These are phyloP conservation scores for Polyommatus iphigenia DNA, from an alignment of 2,888 invertebrate genomes.

Conservation along the genomic window DNA sequence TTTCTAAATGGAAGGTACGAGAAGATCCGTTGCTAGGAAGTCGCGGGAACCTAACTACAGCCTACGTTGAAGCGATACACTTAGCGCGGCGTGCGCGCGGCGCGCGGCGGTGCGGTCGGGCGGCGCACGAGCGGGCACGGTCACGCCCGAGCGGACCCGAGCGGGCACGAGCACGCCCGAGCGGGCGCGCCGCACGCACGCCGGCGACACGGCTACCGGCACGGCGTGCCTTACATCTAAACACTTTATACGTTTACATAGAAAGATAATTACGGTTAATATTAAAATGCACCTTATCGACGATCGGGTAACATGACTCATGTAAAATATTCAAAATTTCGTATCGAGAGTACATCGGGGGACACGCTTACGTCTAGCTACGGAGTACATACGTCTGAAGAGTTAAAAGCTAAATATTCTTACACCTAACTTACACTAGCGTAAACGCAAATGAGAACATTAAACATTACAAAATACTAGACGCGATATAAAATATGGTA, in stretches of 20 bases:
- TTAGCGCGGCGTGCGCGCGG: constrained; percentile 66
- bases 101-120: background rate
- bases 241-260: constrained; percentile 63
- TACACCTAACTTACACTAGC: constrained; percentile 66
- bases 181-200: constrained; percentile 1
- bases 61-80: constrained; percentile 73
- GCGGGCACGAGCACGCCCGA: background rate
- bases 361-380: constrained; percentile 58
- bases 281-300: constrained; percentile 70
- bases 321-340: constrained; percentile 62
- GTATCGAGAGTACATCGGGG: constrained; percentile 45
- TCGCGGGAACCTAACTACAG: constrained; percentile 75
- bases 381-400: constrained; percentile 69
- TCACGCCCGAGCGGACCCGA: constrained; percentile 48
- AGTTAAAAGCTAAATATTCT: constrained; percentile 68
- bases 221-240: constrained; percentile 68
- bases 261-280: constrained; percentile 74
- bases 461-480: constrained; percentile 52
- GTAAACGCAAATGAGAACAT: constrained; percentile 69
- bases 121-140: background rate
- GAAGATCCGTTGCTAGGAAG: constrained; percentile 76
- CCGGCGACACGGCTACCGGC: constrained; percentile 69
- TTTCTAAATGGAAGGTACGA: constrained; percentile 74
- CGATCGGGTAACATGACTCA: constrained; percentile 55
- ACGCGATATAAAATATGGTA: constrained; percentile 66